Evolutionary conservation across 2,113 vertebrate species (phyloP).

Genomic region (Ammodytes dubius): DNA sequence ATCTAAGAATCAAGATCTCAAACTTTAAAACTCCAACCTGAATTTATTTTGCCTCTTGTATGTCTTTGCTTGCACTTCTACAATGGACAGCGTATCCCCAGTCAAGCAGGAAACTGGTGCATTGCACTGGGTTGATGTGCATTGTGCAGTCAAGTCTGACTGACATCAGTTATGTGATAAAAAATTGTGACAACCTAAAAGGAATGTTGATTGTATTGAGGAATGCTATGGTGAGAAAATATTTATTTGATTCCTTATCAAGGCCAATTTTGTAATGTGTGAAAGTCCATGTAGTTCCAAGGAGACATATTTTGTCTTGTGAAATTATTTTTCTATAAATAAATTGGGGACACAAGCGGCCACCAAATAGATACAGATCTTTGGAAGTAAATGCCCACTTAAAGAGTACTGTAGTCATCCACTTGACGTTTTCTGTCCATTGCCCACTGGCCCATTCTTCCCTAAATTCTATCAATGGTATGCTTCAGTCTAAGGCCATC

Average conservation of each 20-base stretch:
- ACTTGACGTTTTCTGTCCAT: not conserved
- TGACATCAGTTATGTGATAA: not conserved
- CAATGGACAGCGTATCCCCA: not conserved
- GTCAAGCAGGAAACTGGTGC: not conserved
- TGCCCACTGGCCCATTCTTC: not conserved
- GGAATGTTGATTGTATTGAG: not conserved
- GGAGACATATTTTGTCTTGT: not conserved
- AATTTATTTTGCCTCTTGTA: not conserved
- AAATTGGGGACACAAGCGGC: not conserved
- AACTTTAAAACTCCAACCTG: not conserved
- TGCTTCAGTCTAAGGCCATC: slow-evolving; percentile 9
- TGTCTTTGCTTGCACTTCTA: not conserved
- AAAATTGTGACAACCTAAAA: not conserved
- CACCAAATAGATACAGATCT: not conserved
- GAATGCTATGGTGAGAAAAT: not conserved
- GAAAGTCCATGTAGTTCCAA: not conserved
- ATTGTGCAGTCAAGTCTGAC: not conserved
- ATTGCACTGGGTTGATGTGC: not conserved
- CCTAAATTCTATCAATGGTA: not conserved
- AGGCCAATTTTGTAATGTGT: not conserved
- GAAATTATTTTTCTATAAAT: not conserved
- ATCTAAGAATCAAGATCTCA: not conserved
- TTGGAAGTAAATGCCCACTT: not conserved
- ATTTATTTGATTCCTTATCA: not conserved
- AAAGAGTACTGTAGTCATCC: not conserved